Evolutionary conservation across 2,888 invertebrate species (phyloP).

Genomic region (Rhingia campestris): DNA sequence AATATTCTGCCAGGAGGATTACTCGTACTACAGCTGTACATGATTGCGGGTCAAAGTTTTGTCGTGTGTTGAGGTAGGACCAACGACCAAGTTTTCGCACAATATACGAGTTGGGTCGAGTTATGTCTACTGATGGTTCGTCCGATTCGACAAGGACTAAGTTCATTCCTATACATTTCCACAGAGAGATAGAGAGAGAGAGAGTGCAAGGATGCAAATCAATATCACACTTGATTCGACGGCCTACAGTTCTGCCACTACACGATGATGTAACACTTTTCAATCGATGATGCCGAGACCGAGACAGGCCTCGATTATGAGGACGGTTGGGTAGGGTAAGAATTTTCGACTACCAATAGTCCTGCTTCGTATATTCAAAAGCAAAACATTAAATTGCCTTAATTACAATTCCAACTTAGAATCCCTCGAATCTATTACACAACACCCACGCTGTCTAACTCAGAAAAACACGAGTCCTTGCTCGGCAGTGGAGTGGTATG

Average conservation of each 20-base stretch:
- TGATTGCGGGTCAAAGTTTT: constrained; percentile 5
- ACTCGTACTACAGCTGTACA: neutral
- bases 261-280: constrained; percentile 10
- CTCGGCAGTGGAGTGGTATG: neutral
- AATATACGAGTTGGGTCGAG: constrained; percentile 12
- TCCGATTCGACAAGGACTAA: neutral
- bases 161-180: neutral
- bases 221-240: constrained; percentile 21
- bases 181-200: neutral
- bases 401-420: constrained; percentile 19
- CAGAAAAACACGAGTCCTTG: neutral
- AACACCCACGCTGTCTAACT: neutral
- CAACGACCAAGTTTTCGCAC: constrained; percentile 38
- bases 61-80: constrained; percentile 44
- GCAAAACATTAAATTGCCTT: neutral
- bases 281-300: neutral
- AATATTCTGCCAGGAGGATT: constrained; percentile 17
- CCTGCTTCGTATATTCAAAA: too few species aligned
- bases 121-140: constrained; percentile 38
- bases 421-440: constrained; percentile 25
- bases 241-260: neutral
- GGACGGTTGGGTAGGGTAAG: neutral
- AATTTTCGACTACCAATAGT: neutral
- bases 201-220: constrained; percentile 21
- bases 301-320: neutral